phyloP scores from a whole-genome alignment of 1,140 invertebrate species.

The Physella acuta region DNA sequence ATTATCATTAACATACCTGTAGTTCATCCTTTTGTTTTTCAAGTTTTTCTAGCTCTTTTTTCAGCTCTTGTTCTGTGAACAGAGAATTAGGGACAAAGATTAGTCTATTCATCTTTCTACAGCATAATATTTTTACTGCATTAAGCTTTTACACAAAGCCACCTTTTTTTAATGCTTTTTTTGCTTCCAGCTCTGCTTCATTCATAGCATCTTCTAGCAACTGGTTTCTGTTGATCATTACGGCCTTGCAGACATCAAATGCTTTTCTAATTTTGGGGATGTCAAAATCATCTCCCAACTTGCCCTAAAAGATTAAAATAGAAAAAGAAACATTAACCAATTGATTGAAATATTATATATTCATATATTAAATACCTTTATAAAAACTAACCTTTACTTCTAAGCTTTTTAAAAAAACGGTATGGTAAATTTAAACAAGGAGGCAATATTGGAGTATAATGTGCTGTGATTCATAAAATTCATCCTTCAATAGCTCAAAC shows the following conservation, averaged over 20 bases:
- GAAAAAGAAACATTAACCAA: neutral
- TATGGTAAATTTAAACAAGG: neutral
- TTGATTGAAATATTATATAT: too few species aligned
- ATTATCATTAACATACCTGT: slow-evolving; percentile 65
- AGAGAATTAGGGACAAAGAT: too few species aligned
- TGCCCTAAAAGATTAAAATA: slow-evolving; percentile 6
- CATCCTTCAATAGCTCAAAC: too few species aligned
- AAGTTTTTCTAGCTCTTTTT: slow-evolving; percentile 38
- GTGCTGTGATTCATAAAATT: too few species aligned
- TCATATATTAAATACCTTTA: too few species aligned
- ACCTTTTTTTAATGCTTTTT: slow-evolving; percentile 24
- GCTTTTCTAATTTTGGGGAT: slow-evolving; percentile 3
- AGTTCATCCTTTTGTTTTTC: slow-evolving; percentile 73
- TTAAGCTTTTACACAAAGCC: neutral
- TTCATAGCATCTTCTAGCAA: slow-evolving; percentile 25
- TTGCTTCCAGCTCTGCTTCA: slow-evolving; percentile 22
- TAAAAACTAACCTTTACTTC: too few species aligned
- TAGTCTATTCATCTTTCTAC: too few species aligned
- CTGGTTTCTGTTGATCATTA: slow-evolving; percentile 23
- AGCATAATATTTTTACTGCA: neutral
- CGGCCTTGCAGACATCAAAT: slow-evolving; percentile 13
- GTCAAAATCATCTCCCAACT: slow-evolving; percentile 23
- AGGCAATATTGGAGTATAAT: neutral
- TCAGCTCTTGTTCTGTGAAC: slow-evolving; percentile 48
- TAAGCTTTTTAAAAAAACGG: too few species aligned